Evolutionary conservation across 2,113 vertebrate genomes (phyloP), one percentile per base, ranked within the genome.

Genomic region (Triplophysa siluroides): DNA sequence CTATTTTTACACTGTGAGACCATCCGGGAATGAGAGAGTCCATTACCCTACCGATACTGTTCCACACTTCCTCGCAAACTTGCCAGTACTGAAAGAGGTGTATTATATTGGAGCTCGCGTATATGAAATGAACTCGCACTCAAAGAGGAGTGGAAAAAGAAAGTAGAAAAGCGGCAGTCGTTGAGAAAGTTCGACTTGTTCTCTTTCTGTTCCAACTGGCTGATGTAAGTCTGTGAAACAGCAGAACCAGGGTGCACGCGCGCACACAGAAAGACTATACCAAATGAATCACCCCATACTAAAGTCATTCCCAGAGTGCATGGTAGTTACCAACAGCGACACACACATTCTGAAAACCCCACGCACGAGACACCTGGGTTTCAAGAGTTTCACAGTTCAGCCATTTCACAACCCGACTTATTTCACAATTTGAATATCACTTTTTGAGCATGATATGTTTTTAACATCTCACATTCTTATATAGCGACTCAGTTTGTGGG

Each of bases 21-120:
- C 50, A 19, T 47, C 50, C 64, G 24, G 14, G 10, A 60, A 16
- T 68, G 54, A 66, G 69, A 73, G 69, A 60, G 24, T 77, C 75
- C 19, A 65, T 77, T 50, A 65, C 21, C 24, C 3, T 26, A 23
- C 60, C 24, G 8, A 52, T 76, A 8, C 41, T 16, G 45, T 50
- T 84, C 78, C 82, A 92, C 85, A 84, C 43, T 29, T 61, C 6
- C 52, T 63, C 8, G 19, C 16, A 61, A 12, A 26, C 56, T 8
- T 45, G 21, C 38, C 38, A 61, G 61, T 74, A 60, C 21, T 45
- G 21, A 45, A 1, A 58, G 60, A 41, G n/a, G 11, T 14, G 12
- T 54, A 64, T 67, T 45, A 67, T 78, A 23, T 21, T 63, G 21
- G 26, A 26, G 67, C 11, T 82, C 41, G 24, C 47, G 67, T n/a